These are phyloP conservation scores for Synergus umbraculus DNA, from an alignment of 2,888 invertebrate species.

Conservation along the genomic window DNA sequence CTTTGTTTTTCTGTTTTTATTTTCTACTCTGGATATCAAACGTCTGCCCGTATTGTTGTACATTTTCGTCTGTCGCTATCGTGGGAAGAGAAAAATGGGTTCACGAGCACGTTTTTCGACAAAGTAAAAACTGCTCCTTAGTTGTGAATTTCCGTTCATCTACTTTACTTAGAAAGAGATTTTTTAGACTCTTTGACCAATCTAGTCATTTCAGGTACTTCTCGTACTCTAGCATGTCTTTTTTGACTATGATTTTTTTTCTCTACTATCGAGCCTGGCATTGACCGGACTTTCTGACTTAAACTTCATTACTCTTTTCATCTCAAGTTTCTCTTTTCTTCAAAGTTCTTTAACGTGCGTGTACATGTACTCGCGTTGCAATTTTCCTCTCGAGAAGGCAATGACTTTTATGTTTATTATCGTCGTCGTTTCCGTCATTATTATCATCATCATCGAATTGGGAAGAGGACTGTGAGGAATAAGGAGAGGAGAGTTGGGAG, in stretches of 20 bases:
- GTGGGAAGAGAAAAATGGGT: slow-evolving; percentile 26
- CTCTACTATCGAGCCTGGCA: slow-evolving; percentile 8
- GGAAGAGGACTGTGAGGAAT: slow-evolving; percentile 14
- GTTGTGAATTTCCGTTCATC: neutral
- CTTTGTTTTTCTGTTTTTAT: slow-evolving; percentile 5
- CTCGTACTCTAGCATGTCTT: slow-evolving; percentile 7
- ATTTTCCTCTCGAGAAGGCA: slow-evolving; percentile 35
- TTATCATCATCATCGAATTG: slow-evolving; percentile 22
- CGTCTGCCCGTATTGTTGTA: slow-evolving; percentile 10
- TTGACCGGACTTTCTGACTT: slow-evolving; percentile 4
- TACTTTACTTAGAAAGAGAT: slow-evolving; percentile 1
- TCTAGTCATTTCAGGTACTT: slow-evolving; percentile 30
- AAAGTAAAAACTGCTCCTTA: slow-evolving; percentile 4
- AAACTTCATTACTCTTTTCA: slow-evolving; percentile 8
- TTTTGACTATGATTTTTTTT: slow-evolving; percentile 21
- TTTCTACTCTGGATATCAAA: slow-evolving; percentile 3
- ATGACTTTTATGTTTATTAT: slow-evolving; percentile 6
- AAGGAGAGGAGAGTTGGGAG: slow-evolving; percentile 38
- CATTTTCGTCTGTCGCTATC: slow-evolving; percentile 23
- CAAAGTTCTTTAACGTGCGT: slow-evolving; percentile 19
- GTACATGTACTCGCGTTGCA: slow-evolving; percentile 16
- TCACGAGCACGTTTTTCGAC: slow-evolving; percentile 9
- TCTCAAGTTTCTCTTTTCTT: slow-evolving; percentile 28
- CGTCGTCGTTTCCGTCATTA: slow-evolving; percentile 17
- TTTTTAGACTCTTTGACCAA: neutral